Conservation (phyloP, 2,888 invertebrate species). For the Rotaria magnacalcarata region DNA sequence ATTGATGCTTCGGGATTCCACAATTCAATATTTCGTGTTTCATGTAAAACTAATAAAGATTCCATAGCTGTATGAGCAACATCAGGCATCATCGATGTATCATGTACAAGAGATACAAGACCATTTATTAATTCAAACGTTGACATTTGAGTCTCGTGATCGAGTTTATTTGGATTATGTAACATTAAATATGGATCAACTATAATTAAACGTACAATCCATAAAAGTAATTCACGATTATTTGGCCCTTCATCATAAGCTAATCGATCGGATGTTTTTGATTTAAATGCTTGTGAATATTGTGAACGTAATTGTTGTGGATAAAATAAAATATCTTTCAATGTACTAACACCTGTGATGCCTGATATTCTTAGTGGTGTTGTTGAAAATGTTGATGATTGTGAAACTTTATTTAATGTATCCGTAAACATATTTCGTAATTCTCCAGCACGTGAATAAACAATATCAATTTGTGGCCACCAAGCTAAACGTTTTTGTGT, state of each 20-base stretch:
- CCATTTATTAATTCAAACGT: conserved; percentile 92
- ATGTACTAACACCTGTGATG: neutral
- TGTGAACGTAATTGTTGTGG: conserved; percentile 50
- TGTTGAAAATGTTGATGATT: conserved; percentile 81
- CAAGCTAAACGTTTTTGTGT: conserved; percentile 74
- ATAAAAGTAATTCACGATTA: conserved; percentile 77
- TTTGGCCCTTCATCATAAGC: conserved; percentile 75
- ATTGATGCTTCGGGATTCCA: conserved; percentile 87
- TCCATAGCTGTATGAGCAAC: conserved; percentile 93
- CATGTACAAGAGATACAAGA: conserved; percentile 85
- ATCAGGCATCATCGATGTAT: conserved; percentile 87
- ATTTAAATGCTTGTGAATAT: conserved; percentile 46
- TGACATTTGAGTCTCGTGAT: conserved; percentile 87
- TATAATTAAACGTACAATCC: conserved; percentile 86
- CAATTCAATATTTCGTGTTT: conserved; percentile 86
- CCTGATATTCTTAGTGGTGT: conserved; percentile 47
- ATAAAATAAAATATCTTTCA: conserved; percentile 56
- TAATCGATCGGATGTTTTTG: conserved; percentile 71
- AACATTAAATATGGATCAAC: conserved; percentile 92
- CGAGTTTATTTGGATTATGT: conserved; percentile 81
- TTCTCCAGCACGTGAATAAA: conserved; percentile 85
- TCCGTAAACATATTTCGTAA: conserved; percentile 88
- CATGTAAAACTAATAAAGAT: conserved; percentile 82
- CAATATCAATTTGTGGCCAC: conserved; percentile 94
- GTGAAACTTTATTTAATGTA: conserved; percentile 86